These are phyloP conservation scores for Sciurus niger DNA, from an alignment of 2,113 vertebrate genomes.

Conservation along the genomic window DNA sequence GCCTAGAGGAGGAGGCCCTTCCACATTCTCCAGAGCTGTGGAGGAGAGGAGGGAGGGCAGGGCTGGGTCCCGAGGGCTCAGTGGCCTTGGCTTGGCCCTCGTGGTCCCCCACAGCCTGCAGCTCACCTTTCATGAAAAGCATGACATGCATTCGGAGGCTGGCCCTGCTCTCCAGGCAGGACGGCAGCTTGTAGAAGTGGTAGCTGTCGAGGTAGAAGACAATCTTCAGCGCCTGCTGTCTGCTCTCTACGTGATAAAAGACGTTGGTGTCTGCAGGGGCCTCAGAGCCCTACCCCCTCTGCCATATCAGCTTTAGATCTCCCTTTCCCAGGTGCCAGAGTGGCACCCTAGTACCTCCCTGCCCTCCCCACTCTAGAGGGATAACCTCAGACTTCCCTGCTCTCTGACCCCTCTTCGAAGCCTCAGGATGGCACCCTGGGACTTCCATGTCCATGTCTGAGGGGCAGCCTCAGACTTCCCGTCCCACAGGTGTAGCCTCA, in stretches of 20 bases:
- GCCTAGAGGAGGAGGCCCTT: conserved; percentile 90
- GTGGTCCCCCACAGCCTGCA: accelerated
- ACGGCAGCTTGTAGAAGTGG: conserved; percentile 97
- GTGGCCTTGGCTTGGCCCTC: accelerated
- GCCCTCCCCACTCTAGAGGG: background rate
- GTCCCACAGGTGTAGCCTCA: accelerated
- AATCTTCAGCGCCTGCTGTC: conserved; percentile 95
- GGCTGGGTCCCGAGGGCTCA: accelerated
- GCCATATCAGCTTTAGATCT: background rate
- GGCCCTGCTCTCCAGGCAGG: conserved; percentile 95
- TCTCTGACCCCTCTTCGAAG: background rate
- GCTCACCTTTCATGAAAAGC: conserved; percentile 86
- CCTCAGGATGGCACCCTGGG: background rate
- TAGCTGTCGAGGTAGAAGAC: conserved; percentile 96
- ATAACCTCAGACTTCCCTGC: background rate
- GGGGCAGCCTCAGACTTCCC: background rate
- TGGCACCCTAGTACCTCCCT: background rate
- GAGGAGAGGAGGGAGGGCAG: background rate
- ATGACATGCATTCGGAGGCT: conserved; percentile 61
- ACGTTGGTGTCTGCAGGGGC: conserved; percentile 92
- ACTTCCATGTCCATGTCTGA: background rate
- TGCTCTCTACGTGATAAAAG: conserved; percentile 97
- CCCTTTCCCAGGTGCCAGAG: background rate
- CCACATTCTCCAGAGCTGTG: conserved; percentile 93
- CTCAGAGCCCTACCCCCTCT: background rate